Conservation (phyloP, 1,140 invertebrate species). For the Hermetia illucens region DNA sequence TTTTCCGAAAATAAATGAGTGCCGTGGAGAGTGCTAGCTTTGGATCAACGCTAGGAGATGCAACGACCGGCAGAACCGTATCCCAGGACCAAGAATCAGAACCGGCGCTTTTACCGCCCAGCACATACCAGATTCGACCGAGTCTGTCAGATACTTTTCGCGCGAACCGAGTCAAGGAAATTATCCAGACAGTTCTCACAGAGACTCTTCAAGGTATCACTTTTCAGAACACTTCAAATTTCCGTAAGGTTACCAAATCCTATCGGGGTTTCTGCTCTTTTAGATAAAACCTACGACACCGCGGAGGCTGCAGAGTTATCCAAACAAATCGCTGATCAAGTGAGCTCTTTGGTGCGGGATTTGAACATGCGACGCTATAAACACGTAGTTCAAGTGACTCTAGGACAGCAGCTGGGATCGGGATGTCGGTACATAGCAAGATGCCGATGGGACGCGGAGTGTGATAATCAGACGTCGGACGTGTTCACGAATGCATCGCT, state of each 20-base stretch:
- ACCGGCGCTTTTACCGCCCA: too few relatives aligned
- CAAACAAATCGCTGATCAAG: constrained; percentile 8
- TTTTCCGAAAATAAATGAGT: too few relatives aligned
- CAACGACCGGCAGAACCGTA: too few relatives aligned
- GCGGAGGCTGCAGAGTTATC: constrained; percentile 7
- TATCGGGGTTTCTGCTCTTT: constrained; percentile 1
- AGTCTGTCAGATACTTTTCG: constrained; percentile 6
- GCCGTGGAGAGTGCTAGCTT: too few relatives aligned
- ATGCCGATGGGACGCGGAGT: constrained; percentile 13
- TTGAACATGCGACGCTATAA: constrained; percentile 10
- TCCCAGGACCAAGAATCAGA: too few relatives aligned
- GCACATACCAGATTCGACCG: constrained; percentile 9
- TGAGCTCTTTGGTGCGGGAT: constrained; percentile 6
- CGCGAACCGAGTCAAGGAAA: constrained; percentile 7
- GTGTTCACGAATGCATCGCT: constrained; percentile 9
- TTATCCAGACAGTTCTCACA: constrained; percentile 5
- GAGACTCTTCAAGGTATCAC: constrained; percentile 9
- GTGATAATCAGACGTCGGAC: constrained; percentile 10
- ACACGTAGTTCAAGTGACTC: constrained; percentile 10
- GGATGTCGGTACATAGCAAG: constrained; percentile 9
- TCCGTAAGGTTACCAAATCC: neutral
- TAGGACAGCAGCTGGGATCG: constrained; percentile 9
- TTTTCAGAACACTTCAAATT: neutral
- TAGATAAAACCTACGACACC: constrained; percentile 9
- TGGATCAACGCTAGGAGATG: too few relatives aligned